A percentile compares a stretch with the other conserved stretches of the same genome.
These are phyloP conservation scores for Nanorana parkeri DNA, from an alignment of 2,113 vertebrate genomes.

Conservation along the genomic window DNA sequence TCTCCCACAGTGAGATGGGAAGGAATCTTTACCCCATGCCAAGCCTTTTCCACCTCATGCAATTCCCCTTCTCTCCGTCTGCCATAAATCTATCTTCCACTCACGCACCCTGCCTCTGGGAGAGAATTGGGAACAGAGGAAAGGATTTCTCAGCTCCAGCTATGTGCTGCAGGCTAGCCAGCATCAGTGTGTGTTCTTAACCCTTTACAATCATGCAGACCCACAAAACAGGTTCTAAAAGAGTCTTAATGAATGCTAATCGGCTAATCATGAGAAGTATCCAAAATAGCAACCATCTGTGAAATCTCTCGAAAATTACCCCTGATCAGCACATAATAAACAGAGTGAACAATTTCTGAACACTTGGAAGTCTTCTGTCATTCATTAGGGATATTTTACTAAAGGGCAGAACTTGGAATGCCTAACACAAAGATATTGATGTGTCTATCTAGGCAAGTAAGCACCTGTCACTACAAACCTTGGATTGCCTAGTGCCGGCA, in stretches of 20 bases:
- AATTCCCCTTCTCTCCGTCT: constrained; percentile 73
- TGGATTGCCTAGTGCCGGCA: no score
- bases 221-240: background rate
- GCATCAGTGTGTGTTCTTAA: constrained; percentile 31
- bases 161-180: constrained; percentile 42
- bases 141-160: constrained; percentile 29
- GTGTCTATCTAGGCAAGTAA: no score
- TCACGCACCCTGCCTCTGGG: constrained; percentile 50
- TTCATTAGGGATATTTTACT: no score
- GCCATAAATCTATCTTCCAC: constrained; percentile 64
- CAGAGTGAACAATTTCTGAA: no score
- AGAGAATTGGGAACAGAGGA: constrained; percentile 27
- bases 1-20: constrained; percentile 66
- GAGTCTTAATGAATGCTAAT: background rate
- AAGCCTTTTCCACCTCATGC: constrained; percentile 68
- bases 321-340: no score
- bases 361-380: no score
- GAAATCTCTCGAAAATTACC: no score
- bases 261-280: background rate
- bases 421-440: no score
- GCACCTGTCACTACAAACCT: no score
- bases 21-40: constrained; percentile 69
- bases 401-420: no score
- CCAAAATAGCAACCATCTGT: no score
- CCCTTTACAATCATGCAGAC: constrained; percentile 1